phyloP scores from a whole-genome alignment of 2,888 invertebrate species.

The Myathropa florea region DNA sequence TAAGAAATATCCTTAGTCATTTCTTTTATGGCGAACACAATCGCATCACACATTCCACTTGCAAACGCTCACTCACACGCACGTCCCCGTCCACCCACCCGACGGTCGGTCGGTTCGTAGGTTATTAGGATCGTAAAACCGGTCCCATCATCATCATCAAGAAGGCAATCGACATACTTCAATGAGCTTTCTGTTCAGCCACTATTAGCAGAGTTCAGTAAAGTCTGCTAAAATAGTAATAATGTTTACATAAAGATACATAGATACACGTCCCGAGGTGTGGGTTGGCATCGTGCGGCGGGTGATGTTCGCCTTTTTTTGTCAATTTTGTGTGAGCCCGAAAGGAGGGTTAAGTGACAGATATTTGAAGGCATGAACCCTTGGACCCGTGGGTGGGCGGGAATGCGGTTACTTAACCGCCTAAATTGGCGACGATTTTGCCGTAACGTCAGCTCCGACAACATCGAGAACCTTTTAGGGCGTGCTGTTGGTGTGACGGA shows the following conservation, averaged over 20 bases:
- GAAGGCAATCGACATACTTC: slow-evolving; percentile 70
- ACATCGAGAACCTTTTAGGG: slow-evolving; percentile 9
- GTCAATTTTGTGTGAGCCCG: neutral
- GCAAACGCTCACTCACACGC: neutral
- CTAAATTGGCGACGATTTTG: slow-evolving; percentile 3
- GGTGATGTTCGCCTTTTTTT: neutral
- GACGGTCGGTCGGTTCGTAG: slow-evolving; percentile 37
- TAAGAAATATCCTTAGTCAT: slow-evolving; percentile 57
- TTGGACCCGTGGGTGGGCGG: neutral
- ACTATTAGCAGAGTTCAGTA: slow-evolving; percentile 60
- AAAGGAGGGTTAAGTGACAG: slow-evolving; percentile 27
- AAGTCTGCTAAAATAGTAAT: slow-evolving; percentile 64
- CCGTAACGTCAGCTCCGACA: neutral
- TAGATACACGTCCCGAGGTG: neutral
- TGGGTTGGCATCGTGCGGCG: neutral
- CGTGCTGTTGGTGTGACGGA: neutral
- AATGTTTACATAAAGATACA: slow-evolving; percentile 48
- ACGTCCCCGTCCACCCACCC: neutral
- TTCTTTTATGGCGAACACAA: slow-evolving; percentile 62
- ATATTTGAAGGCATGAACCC: slow-evolving; percentile 27
- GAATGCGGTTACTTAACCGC: slow-evolving; percentile 13
- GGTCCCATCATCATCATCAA: slow-evolving; percentile 69
- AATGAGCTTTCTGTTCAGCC: slow-evolving; percentile 55
- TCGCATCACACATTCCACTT: slow-evolving; percentile 35
- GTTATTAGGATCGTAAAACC: slow-evolving; percentile 68